Evolutionary conservation across 2,888 invertebrate genomes (phyloP), one percentile per base, ranked within the genome.

Genomic region (Polietes domitor): DNA sequence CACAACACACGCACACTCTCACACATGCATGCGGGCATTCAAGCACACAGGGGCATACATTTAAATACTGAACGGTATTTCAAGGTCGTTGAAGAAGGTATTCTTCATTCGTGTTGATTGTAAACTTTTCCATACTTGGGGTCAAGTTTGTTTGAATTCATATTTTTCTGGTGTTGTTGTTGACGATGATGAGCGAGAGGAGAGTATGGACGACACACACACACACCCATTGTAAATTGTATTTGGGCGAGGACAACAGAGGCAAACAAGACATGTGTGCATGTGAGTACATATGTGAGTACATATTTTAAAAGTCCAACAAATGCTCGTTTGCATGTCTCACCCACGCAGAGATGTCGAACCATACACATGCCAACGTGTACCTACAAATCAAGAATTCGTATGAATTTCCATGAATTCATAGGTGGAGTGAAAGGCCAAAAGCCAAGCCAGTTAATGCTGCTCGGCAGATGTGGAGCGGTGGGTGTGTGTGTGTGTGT

Each of bases 281-380:
- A 41, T 73, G 72, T 73, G 65, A 65, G 47, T 47, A n/a, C n/a
- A n/a, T n/a, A n/a, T n/a, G n/a, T n/a, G n/a, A n/a, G n/a, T n/a
- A n/a, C n/a, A n/a, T n/a, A 77, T 81, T 81, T 41, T 47, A 73
- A 53, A 58, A 47, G 32, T 28, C 24, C 21, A 70, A 68, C 37
- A n/a, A n/a, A n/a, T n/a, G n/a, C n/a, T n/a, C n/a, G n/a, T n/a
- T n/a, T n/a, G n/a, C n/a, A 76, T 80, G 24, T 80, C 28, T 68
- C 70, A 32, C 61, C 65, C 65, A 70, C 68, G 68, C 47, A 47
- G 47, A n/a, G 9, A 10, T 37, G 37, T n/a, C n/a, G 47, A 47
- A 10, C 7, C 24, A 41, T 10, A 19, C 43, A 43, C 24, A 43
- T n/a, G n/a, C n/a, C n/a, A n/a, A n/a, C n/a, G n/a, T n/a, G 15